Conservation (phyloP, 2,797 vertebrate genomes). For the Gallinago stenura region DNA sequence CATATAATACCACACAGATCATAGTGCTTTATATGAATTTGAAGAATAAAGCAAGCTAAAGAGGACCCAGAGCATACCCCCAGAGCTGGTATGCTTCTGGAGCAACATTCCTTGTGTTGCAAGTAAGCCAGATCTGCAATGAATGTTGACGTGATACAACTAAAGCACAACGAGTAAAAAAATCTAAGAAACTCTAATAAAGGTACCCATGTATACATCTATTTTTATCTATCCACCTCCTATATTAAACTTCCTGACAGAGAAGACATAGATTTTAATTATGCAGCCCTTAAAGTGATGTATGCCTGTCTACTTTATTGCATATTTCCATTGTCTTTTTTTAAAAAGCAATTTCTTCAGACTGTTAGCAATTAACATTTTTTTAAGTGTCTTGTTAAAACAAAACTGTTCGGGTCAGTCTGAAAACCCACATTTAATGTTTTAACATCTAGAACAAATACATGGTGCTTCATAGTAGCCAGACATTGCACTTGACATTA, state of each 20-base stretch:
- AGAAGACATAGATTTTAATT: background rate
- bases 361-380: background rate
- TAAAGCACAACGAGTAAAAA: background rate
- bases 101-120: background rate
- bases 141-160: background rate
- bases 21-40: background rate
- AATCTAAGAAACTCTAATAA: background rate
- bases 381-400: constrained; percentile 1
- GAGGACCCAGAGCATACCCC: background rate
- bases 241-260: background rate
- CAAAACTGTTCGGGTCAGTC: background rate
- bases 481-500: constrained; percentile 42
- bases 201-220: background rate
- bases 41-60: background rate
- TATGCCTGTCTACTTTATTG: background rate
- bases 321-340: background rate
- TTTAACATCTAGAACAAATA: constrained; percentile 6
- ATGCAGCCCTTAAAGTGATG: background rate
- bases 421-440: constrained; percentile 30
- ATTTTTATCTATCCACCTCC: background rate
- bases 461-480: constrained; percentile 14
- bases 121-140: background rate
- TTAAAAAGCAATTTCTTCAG: background rate
- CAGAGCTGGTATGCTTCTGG: background rate
- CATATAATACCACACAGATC: background rate